These are phyloP conservation scores for Noctua pronuba DNA, from an alignment of 2,888 invertebrate genomes.

Conservation along the genomic window DNA sequence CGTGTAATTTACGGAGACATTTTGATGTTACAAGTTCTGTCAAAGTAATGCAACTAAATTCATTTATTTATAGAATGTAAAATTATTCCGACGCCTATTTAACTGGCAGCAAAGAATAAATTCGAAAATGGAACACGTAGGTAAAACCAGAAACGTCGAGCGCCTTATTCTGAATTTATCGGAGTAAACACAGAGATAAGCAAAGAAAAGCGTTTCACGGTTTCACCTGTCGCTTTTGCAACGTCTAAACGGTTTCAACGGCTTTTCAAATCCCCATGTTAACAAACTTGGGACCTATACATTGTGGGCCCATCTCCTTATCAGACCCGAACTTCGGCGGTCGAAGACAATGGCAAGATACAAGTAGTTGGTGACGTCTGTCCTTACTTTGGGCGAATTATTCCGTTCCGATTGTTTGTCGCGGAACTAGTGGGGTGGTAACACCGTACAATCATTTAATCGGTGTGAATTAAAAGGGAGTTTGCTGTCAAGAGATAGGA, in stretches of 20 bases:
- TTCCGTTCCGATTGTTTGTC: constrained; percentile 67
- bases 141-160: constrained; percentile 22
- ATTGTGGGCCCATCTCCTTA: constrained; percentile 79
- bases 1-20: constrained; percentile 42
- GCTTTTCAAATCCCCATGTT: constrained; percentile 82
- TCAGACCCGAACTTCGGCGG: constrained; percentile 82
- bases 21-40: constrained; percentile 54
- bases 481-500: constrained; percentile 34
- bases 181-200: constrained; percentile 50
- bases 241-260: constrained; percentile 67
- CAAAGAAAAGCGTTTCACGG: constrained; percentile 69
- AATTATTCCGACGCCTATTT: constrained; percentile 25
- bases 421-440: constrained; percentile 63
- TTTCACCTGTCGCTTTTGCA: constrained; percentile 69
- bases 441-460: constrained; percentile 54
- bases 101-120: constrained; percentile 23
- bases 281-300: constrained; percentile 82
- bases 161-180: constrained; percentile 53
- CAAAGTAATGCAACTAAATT: constrained; percentile 35
- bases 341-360: constrained; percentile 80
- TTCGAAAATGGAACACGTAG: constrained; percentile 46
- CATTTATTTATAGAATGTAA: constrained; percentile 35
- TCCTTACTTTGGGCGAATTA: constrained; percentile 69
- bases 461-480: constrained; percentile 52
- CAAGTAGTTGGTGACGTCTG: constrained; percentile 74